These are phyloP conservation scores for Rhabditoides inermis DNA, from an alignment of 2,888 invertebrate genomes.

Conservation along the genomic window DNA sequence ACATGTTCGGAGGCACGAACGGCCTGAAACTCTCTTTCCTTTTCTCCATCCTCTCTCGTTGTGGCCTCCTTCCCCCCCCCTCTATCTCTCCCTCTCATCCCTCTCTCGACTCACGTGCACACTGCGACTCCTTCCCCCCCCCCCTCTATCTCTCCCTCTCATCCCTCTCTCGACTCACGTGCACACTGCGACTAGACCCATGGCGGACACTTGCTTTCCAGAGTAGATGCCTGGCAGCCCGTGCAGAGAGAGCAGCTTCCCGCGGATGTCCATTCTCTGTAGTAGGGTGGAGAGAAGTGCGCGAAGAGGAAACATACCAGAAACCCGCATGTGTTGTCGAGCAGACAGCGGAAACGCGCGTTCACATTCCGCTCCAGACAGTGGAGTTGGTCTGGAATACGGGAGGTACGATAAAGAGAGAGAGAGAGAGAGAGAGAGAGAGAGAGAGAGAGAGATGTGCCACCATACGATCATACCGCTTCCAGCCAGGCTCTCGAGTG, in stretches of 20 bases:
- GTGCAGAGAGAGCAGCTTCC: slow-evolving; percentile 86
- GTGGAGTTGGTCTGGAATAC: slow-evolving; percentile 24
- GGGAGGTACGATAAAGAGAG: no score
- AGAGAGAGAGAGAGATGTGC: no score
- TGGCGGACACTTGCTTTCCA: slow-evolving; percentile 20
- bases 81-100: neutral
- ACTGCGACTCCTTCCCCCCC: slow-evolving; percentile 41
- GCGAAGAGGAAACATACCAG: slow-evolving; percentile 65
- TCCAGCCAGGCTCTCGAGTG: slow-evolving; percentile 79
- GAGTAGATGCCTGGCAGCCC: slow-evolving; percentile 66
- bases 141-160: no score
- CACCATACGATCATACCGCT: no score
- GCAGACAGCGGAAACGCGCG: slow-evolving; percentile 91
- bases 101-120: slow-evolving; percentile 30
- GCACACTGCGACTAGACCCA: slow-evolving; percentile 92
- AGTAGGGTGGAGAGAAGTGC: slow-evolving; percentile 28
- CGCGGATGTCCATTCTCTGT: slow-evolving; percentile 92
- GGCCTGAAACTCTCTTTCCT: no score
- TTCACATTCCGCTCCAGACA: slow-evolving; percentile 85
- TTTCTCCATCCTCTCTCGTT: no score
- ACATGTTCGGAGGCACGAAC: slow-evolving; percentile 89
- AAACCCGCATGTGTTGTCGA: slow-evolving; percentile 98
- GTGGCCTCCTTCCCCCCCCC: neutral
- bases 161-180: slow-evolving; percentile 58
- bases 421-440: no score